These are phyloP conservation scores for Muscicapa adusta DNA, from an alignment of 2,113 vertebrate species.

Conservation along the genomic window DNA sequence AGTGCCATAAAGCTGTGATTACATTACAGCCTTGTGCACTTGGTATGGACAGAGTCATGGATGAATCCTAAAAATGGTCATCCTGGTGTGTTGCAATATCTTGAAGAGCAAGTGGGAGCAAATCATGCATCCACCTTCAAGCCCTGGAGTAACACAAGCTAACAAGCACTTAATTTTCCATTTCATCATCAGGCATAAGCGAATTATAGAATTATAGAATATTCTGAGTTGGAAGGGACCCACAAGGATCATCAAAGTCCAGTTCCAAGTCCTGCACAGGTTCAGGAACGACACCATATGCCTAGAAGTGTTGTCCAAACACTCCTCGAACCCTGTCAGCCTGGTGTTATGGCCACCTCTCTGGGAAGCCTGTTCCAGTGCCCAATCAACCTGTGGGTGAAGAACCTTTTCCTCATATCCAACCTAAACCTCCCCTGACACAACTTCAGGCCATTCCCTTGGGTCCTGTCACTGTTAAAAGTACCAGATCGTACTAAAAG, in stretches of 20 bases:
- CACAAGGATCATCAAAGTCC: neutral
- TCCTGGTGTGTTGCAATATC: neutral
- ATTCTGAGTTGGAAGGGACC: neutral
- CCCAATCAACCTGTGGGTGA: neutral
- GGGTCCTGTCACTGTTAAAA: neutral
- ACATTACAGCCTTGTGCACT: neutral
- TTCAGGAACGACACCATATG: neutral
- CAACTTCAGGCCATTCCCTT: neutral
- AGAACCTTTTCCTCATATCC: neutral
- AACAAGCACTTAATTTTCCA: neutral
- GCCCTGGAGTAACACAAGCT: neutral
- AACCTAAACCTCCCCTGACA: neutral
- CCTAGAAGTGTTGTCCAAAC: rapidly evolving
- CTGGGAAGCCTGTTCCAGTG: neutral
- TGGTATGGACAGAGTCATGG: neutral
- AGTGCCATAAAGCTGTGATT: neutral
- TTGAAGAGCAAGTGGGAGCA: neutral
- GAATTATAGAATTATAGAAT: neutral
- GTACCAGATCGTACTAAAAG: neutral
- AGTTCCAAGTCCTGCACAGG: neutral
- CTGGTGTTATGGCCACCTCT: neutral
- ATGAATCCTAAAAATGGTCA: neutral
- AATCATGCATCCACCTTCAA: neutral
- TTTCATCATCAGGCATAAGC: neutral
- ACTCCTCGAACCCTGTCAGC: rapidly evolving